Conservation (phyloP, 2,888 invertebrate genomes). For the Lepidochrysops patricia region DNA sequence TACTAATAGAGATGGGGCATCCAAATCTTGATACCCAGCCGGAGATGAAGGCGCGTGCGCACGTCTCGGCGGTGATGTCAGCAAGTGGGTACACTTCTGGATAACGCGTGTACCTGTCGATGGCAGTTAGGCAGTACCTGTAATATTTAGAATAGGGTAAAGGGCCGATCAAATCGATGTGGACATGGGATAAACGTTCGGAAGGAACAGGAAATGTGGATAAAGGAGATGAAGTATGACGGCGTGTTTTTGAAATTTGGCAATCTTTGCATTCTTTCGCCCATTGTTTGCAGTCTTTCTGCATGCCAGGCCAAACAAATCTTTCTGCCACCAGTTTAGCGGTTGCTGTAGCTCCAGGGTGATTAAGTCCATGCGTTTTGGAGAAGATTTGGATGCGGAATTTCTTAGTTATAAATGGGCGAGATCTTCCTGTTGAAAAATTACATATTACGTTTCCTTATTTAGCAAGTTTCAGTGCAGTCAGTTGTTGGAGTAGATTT, state of each 20-base stretch:
- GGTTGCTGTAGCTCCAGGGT: constrained; percentile 24
- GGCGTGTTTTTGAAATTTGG: no score
- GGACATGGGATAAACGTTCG: constrained; percentile 33
- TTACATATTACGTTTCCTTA: no score
- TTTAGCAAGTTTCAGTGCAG: no score
- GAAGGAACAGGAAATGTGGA: no score
- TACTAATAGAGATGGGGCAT: constrained; percentile 32
- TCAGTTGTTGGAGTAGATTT: constrained; percentile 14
- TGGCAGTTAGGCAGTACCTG: constrained; percentile 28
- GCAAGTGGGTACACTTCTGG: constrained; percentile 33
- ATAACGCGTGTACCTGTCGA: constrained; percentile 35
- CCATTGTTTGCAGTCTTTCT: constrained; percentile 33
- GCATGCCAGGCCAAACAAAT: constrained; percentile 38
- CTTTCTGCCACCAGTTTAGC: constrained; percentile 28
- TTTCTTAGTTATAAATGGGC: constrained; percentile 17
- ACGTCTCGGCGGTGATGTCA: constrained; percentile 33
- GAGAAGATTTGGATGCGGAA: constrained; percentile 22
- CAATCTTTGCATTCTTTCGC: constrained; percentile 17
- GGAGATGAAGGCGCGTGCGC: constrained; percentile 32
- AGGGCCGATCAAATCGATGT: constrained; percentile 33
- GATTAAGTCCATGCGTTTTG: constrained; percentile 23
- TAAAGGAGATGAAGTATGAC: no score
- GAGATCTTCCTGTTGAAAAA: no score
- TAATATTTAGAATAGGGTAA: constrained; percentile 24
- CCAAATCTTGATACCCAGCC: constrained; percentile 43